Conservation (phyloP, 2,888 invertebrate genomes). For the Thalpophila matura region DNA sequence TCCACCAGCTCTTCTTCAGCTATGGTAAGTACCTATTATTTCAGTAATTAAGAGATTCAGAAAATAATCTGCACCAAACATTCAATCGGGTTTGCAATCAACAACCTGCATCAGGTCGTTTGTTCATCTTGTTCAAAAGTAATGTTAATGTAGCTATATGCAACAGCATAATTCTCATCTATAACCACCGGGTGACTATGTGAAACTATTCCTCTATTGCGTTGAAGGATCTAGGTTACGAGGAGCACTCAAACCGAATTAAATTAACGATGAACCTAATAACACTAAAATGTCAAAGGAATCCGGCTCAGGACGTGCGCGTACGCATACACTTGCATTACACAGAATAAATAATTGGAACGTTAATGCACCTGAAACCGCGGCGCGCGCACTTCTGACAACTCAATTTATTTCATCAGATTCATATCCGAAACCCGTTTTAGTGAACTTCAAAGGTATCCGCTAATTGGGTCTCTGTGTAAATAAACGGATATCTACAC, state of each 20-base stretch:
- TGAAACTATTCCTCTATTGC: constrained; percentile 32
- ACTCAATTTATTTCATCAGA: constrained; percentile 85
- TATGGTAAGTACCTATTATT: constrained; percentile 88
- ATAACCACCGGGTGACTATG: too few species aligned
- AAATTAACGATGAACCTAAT: constrained; percentile 48
- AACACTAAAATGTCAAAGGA: constrained; percentile 46
- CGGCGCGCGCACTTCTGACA: constrained; percentile 76
- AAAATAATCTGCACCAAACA: too few species aligned
- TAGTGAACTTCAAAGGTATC: constrained; percentile 83
- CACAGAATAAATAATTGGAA: constrained; percentile 76
- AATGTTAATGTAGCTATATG: too few species aligned
- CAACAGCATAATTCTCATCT: too few species aligned
- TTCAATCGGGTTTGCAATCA: too few species aligned
- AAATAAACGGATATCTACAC: constrained; percentile 65
- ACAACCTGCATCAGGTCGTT: too few species aligned
- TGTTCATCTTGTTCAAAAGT: neutral
- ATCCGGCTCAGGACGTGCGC: constrained; percentile 40
- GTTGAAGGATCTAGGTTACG: constrained; percentile 38
- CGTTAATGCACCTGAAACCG: constrained; percentile 78
- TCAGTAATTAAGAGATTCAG: too few species aligned
- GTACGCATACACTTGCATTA: constrained; percentile 56
- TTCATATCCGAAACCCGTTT: constrained; percentile 84
- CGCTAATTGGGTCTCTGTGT: constrained; percentile 80
- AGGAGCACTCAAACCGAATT: constrained; percentile 10
- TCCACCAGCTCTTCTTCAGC: constrained; percentile 97